Conservation (phyloP, 2,888 invertebrate genomes). For the Cylindroiulus punctatus region DNA sequence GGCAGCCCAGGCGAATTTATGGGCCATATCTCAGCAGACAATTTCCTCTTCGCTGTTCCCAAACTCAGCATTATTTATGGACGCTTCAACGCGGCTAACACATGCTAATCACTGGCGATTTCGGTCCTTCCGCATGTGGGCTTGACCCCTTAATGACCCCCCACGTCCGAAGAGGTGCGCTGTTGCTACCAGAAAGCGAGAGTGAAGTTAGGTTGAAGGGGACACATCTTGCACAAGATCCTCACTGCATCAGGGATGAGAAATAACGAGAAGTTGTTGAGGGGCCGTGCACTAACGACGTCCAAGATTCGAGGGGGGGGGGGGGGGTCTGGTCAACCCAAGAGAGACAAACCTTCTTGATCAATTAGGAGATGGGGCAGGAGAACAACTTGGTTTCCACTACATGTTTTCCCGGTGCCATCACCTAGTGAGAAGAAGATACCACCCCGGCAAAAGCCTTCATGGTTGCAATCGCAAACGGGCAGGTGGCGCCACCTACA, state of each 20-base stretch:
- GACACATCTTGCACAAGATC: too few relatives aligned
- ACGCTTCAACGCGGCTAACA: not conserved
- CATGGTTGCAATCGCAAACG: not conserved
- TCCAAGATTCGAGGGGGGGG: too few relatives aligned
- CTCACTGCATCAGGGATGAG: too few relatives aligned
- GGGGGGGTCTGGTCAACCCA: not conserved
- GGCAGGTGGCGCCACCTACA: not conserved
- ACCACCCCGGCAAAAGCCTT: not conserved
- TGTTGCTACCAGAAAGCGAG: not conserved
- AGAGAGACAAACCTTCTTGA: not conserved
- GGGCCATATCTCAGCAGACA: slow-evolving; percentile 1
- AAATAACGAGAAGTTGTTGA: too few relatives aligned
- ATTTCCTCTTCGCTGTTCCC: slow-evolving; percentile 5
- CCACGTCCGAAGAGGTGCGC: not conserved
- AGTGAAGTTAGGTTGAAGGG: not conserved
- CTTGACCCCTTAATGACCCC: not conserved
- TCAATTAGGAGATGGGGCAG: not conserved
- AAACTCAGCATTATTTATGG: not conserved
- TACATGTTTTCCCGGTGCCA: not conserved
- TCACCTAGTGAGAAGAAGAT: not conserved
- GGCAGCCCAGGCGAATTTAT: not conserved
- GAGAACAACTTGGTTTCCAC: not conserved
- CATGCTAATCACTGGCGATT: not conserved
- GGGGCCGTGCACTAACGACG: too few relatives aligned
- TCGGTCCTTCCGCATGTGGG: not conserved